Percentiles rank a stretch among this genome's conserved stretches.
phyloP scores from a whole-genome alignment of 2,797 vertebrate species.

The Hirundo rustica region DNA sequence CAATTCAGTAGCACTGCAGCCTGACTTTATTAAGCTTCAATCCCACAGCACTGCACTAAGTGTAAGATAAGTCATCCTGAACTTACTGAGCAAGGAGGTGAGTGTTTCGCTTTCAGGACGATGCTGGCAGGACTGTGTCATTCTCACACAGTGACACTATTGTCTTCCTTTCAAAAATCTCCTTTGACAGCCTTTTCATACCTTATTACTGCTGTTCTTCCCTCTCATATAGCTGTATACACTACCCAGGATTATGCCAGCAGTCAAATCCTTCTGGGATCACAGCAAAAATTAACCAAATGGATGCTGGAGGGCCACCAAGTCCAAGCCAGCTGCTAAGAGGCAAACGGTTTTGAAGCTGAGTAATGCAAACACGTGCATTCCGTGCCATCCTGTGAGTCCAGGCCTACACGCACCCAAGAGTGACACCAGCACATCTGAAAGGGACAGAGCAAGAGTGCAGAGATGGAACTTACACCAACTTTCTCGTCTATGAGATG shows the following conservation, averaged over 20 bases:
- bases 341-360: conserved; percentile 20
- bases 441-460: background rate
- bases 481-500: conserved; percentile 99
- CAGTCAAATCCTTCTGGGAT: background rate
- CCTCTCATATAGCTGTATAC: background rate
- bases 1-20: background rate
- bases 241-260: background rate
- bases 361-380: accelerated
- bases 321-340: background rate
- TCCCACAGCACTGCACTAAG: background rate
- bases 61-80: background rate
- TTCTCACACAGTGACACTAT: background rate
- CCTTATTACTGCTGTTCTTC: background rate
- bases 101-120: background rate
- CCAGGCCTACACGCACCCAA: background rate
- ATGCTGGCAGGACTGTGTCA: background rate
- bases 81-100: background rate
- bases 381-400: background rate
- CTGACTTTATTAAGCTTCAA: background rate
- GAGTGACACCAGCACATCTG: background rate
- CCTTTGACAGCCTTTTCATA: background rate
- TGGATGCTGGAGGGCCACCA: background rate
- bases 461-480: conserved; percentile 81
- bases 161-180: background rate
- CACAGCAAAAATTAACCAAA: background rate